Base-by-base conservation (phyloP, 2,888 invertebrate genomes). In the Eudasyphora cyanicolor region DNA sequence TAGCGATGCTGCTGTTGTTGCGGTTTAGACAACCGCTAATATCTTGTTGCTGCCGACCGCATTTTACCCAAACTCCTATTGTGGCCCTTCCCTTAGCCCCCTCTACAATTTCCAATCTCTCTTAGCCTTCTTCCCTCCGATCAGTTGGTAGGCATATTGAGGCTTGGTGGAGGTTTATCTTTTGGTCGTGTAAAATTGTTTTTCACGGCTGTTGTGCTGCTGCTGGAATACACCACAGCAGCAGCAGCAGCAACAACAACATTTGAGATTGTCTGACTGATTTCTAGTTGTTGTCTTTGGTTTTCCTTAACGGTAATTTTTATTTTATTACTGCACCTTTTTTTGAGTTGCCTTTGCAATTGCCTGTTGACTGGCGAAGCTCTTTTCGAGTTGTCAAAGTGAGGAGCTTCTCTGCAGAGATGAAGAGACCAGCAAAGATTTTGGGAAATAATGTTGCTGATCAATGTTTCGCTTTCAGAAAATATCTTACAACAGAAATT, bases 261-360 rank as follows among this genome's bases (percentile, higher is more conserved):
- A n/a, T n/a, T n/a, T n/a, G n/a, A n/a, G n/a, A n/a, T n/a, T n/a
- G 49, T 49, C 6, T 51, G 5, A 12, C 45, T 10, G 45, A 67
- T 29, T 51, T 70, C 21, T 69, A 51, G 51, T 54, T 73, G 60
- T 74, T 64, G 71, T 45, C 75, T 79, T 69, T 49, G 73, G 51
- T 60, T 60, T 60, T 12, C 29, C 7, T 32, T 60, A 82, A 79
- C 79, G 73, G 79, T 82, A 79, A 82, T 76, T 76, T 76, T 77
- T 49, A 60, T 82, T 73, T 79, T 79, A 82, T 82, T 79, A 62
- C 82, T 79, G 79, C 79, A 79, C 76, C 82, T 82, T 79, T 82
- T 57, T 42, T 5, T 29, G n/a, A 10, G 60, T 29, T 57, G 57
- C 51, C 19, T 19, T 4, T 10, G 57, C 17, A 54, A 17, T 21